Evolutionary conservation across 2,797 vertebrate genomes (phyloP).

Genomic region (Dipus sagitta): DNA sequence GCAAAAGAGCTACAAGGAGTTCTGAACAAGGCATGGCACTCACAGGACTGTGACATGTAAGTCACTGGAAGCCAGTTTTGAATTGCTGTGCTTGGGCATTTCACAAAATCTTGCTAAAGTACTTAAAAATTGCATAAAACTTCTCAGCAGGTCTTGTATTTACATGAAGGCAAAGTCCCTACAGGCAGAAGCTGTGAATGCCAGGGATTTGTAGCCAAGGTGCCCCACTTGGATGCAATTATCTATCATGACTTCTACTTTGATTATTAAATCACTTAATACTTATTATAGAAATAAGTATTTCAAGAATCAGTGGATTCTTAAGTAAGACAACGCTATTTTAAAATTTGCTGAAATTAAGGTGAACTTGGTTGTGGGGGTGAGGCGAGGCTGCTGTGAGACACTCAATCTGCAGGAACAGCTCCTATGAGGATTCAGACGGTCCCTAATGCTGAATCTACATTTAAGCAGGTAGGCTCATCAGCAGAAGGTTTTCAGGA

Average conservation of each 20-base stretch:
- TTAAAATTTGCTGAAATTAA: background rate
- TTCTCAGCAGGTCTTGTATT: background rate
- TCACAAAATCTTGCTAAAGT: background rate
- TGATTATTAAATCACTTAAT: background rate
- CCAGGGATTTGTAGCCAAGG: rapidly evolving
- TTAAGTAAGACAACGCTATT: background rate
- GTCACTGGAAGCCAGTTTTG: background rate
- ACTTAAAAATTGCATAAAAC: background rate
- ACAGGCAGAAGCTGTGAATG: no score
- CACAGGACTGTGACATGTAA: background rate
- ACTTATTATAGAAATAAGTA: background rate
- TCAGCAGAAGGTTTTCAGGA: background rate
- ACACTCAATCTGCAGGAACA: background rate
- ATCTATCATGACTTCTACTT: background rate
- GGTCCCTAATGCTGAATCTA: background rate
- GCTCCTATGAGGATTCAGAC: background rate
- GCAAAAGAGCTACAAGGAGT: background rate
- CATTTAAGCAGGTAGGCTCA: background rate
- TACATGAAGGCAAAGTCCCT: background rate
- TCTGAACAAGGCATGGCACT: background rate
- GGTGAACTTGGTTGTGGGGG: background rate
- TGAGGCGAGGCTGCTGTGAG: background rate
- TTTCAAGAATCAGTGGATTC: background rate
- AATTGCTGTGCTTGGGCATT: background rate
- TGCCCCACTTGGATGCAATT: no score